These are phyloP conservation scores for Xenopus laevis DNA, from an alignment of 2,113 vertebrate species.

Conservation along the genomic window DNA sequence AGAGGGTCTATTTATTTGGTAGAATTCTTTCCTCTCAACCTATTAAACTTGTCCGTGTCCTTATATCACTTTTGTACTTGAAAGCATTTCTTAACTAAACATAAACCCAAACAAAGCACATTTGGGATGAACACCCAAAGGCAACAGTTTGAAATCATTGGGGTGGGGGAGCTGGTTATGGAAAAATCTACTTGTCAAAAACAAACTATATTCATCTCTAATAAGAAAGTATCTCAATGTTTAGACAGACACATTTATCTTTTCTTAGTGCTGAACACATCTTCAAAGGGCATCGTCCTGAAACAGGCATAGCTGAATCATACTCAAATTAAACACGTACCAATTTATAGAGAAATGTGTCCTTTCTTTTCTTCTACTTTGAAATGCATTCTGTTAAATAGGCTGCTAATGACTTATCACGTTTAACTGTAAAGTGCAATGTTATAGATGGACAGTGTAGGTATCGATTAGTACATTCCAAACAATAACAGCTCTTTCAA, in stretches of 20 bases:
- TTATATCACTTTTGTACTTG: slow-evolving; percentile 4
- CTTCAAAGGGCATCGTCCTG: slow-evolving; percentile 37
- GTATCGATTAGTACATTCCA: no score
- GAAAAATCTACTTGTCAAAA: slow-evolving; percentile 21
- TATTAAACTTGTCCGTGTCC: neutral
- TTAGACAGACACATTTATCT: slow-evolving; percentile 39
- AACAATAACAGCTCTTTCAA: no score
- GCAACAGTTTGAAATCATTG: slow-evolving; percentile 1
- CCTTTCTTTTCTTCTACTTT: slow-evolving; percentile 29
- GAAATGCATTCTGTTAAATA: slow-evolving; percentile 27
- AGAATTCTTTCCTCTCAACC: no score
- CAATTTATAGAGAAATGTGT: slow-evolving; percentile 24
- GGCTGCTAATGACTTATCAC: neutral
- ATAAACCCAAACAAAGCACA: neutral
- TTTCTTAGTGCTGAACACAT: neutral
- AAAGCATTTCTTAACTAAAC: slow-evolving; percentile 3
- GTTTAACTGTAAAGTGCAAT: no score
- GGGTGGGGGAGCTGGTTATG: slow-evolving; percentile 10
- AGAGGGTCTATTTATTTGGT: no score
- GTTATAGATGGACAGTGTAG: no score
- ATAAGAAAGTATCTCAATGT: slow-evolving; percentile 35
- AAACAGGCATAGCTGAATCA: slow-evolving; percentile 8
- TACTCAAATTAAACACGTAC: slow-evolving; percentile 23
- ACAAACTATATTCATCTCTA: slow-evolving; percentile 30
- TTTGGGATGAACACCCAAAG: neutral